Conservation (phyloP, 2,797 vertebrate species). For the Holocentrus rufus region DNA sequence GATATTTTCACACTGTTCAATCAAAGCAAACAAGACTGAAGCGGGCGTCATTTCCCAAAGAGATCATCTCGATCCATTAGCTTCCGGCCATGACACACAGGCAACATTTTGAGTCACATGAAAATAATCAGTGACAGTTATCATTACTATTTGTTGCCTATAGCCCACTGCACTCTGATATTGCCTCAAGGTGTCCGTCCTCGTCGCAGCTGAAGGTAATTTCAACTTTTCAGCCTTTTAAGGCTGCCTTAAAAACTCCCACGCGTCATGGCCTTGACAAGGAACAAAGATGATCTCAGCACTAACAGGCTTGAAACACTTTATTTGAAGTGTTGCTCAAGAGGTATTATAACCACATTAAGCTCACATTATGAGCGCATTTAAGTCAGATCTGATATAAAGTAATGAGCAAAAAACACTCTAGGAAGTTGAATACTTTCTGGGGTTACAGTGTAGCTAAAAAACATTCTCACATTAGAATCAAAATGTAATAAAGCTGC, state of each 20-base stretch:
- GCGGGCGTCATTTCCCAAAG: constrained; percentile 22
- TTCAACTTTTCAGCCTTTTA: background rate
- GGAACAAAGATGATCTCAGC: constrained; percentile 21
- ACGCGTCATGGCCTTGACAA: constrained; percentile 8
- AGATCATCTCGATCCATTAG: constrained; percentile 15
- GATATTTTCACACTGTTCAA: constrained; percentile 24
- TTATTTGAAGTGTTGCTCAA: constrained; percentile 19
- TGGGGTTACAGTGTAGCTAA: background rate
- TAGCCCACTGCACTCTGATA: background rate
- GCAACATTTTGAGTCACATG: constrained; percentile 32
- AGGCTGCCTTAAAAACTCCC: constrained; percentile 14
- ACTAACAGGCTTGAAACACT: constrained; percentile 4
- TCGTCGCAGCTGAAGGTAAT: background rate
- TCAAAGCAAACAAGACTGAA: constrained; percentile 28
- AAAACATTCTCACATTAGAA: constrained; percentile 16
- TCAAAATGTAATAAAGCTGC: background rate
- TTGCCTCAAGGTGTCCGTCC: no score
- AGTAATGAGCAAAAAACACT: background rate
- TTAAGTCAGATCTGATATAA: background rate
- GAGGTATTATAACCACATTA: constrained; percentile 26
- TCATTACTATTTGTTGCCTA: constrained; percentile 15
- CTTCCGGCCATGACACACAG: constrained; percentile 23
- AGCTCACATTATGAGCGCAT: constrained; percentile 1
- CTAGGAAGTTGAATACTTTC: background rate
- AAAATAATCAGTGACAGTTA: no score